Conservation (phyloP, 2,797 vertebrate species). For the Lepus oiostolus region DNA sequence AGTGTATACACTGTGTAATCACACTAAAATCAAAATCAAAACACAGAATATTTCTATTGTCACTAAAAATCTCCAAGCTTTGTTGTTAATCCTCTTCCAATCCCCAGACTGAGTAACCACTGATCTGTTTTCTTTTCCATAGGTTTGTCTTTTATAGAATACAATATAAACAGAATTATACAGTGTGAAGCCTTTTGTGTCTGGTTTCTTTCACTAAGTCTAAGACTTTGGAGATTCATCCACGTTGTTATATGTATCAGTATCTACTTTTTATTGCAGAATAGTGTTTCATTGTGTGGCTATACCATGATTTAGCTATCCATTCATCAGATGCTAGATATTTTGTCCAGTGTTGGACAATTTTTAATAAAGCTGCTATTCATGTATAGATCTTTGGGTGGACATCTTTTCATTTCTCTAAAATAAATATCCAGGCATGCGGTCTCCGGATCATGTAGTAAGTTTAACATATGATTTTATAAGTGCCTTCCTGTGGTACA, state of each 20-base stretch:
- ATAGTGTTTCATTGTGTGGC: not conserved
- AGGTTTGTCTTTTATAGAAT: slow-evolving; percentile 24
- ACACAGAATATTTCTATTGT: not conserved
- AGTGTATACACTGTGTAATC: not conserved
- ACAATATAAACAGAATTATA: slow-evolving; percentile 33
- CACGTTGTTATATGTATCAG: not conserved
- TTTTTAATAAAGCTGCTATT: slow-evolving; percentile 51
- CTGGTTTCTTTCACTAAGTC: not conserved
- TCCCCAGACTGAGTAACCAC: not conserved
- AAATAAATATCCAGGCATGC: not conserved
- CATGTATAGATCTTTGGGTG: not conserved
- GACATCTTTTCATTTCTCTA: slow-evolving; percentile 15
- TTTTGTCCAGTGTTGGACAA: not conserved
- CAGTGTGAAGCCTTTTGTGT: not conserved
- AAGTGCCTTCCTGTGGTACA: not conserved
- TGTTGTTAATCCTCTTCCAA: not conserved
- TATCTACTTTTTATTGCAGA: slow-evolving; percentile 10
- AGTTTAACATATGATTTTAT: not conserved
- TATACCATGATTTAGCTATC: not conserved
- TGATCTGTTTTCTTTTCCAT: not conserved
- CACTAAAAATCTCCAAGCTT: not conserved
- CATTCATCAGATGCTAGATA: not conserved
- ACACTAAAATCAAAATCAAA: not conserved
- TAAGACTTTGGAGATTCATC: not conserved
- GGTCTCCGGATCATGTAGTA: not conserved